Evolutionary conservation across 2,113 vertebrate species (phyloP).

Genomic region (Sprattus sprattus): DNA sequence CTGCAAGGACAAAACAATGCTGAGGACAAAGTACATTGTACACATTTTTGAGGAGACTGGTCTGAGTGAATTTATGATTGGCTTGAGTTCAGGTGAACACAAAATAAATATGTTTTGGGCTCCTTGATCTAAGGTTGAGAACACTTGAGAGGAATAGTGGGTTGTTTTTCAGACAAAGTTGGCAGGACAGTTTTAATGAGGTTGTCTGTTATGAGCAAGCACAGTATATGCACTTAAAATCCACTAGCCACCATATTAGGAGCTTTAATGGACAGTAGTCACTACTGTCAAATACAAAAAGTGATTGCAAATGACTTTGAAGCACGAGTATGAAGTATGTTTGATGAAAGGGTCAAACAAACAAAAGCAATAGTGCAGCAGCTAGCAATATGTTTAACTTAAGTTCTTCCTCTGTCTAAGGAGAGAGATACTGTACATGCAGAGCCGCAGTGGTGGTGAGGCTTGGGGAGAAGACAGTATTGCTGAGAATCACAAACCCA

Average conservation of each 20-base stretch:
- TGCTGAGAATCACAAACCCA: background rate
- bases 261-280: background rate
- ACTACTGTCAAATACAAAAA: conserved; percentile 36
- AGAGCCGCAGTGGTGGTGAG: too few relatives aligned
- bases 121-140: background rate
- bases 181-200: background rate
- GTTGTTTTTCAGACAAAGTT: background rate
- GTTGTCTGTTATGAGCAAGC: background rate
- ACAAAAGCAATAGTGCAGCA: background rate
- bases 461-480: background rate
- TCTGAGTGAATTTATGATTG: background rate
- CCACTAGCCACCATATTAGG: background rate
- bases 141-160: background rate
- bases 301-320: conserved; percentile 42
- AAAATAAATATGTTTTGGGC: background rate
- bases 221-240: background rate
- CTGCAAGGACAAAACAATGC: conserved; percentile 49
- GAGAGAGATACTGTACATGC: background rate
- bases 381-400: background rate
- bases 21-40: background rate
- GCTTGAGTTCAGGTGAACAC: background rate
- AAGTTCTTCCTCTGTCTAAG: background rate
- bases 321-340: background rate
- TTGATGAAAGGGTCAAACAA: background rate
- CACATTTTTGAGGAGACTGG: background rate